These are phyloP conservation scores for Pseudochaenichthys georgianus DNA, from an alignment of 2,797 vertebrate genomes.

Conservation along the genomic window DNA sequence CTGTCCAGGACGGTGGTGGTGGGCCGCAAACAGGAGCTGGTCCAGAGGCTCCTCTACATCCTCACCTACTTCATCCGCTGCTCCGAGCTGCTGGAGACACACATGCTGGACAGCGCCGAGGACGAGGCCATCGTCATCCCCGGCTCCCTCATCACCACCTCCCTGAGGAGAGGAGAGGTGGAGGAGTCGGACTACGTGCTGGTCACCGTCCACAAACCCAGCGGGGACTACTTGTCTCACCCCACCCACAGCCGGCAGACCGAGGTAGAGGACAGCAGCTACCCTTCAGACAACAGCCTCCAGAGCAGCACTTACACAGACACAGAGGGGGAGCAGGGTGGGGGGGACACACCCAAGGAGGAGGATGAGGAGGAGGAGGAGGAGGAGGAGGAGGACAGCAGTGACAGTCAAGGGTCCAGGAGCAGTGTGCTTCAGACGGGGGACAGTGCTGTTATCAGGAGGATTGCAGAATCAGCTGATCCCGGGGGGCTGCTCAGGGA, in stretches of 20 bases:
- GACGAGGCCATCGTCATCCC: conserved; percentile 97
- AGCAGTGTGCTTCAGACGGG: conserved; percentile 72
- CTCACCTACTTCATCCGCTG: conserved; percentile 99
- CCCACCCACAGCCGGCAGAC: conserved; percentile 61
- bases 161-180: conserved; percentile 95
- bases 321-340: conserved; percentile 59
- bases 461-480: conserved; percentile 45
- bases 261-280: conserved; percentile 74
- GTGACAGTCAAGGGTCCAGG: conserved; percentile 76
- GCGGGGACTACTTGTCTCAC: conserved; percentile 87
- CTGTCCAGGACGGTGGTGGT: conserved; percentile 93
- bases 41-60: conserved; percentile 96
- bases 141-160: conserved; percentile 97
- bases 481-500: conserved; percentile 68
- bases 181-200: conserved; percentile 98
- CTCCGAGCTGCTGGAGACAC: conserved; percentile 96
- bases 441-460: conserved; percentile 60
- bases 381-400: conserved; percentile 78
- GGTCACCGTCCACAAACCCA: conserved; percentile 95
- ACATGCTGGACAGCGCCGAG: conserved; percentile 93
- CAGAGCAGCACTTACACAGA: conserved; percentile 89
- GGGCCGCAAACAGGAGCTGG: conserved; percentile 94
- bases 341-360: conserved; percentile 68
- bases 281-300: conserved; percentile 87
- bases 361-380: conserved; percentile 64